Percentiles rank a stretch among this genome's conserved stretches.
phyloP scores from a whole-genome alignment of 2,888 invertebrate genomes.

The Sphaeridia pumilis region DNA sequence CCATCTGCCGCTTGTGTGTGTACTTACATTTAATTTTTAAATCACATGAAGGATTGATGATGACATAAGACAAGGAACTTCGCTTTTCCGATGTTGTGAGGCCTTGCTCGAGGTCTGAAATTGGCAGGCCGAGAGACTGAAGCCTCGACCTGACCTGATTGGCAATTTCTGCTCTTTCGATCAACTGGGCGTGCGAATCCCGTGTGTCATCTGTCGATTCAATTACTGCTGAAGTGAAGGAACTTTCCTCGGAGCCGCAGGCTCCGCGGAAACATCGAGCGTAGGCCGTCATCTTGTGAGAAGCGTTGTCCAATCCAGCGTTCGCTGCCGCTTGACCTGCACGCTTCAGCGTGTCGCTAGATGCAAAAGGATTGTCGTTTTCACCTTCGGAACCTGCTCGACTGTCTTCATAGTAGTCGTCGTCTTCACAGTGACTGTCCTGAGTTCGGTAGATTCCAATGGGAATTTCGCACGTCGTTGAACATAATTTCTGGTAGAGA shows the following conservation, averaged over 20 bases:
- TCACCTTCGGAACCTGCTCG: slow-evolving; percentile 13
- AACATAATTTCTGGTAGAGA: slow-evolving; percentile 93
- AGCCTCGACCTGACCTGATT: slow-evolving; percentile 87
- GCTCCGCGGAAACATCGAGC: slow-evolving; percentile 28
- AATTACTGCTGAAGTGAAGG: slow-evolving; percentile 32
- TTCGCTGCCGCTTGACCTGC: neutral
- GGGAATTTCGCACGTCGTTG: slow-evolving; percentile 94
- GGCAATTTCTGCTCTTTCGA: slow-evolving; percentile 88
- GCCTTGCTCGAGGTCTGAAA: slow-evolving; percentile 76
- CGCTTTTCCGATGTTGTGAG: slow-evolving; percentile 69
- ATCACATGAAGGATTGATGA: slow-evolving; percentile 97
- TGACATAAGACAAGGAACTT: slow-evolving; percentile 88
- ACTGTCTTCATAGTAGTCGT: slow-evolving; percentile 27
- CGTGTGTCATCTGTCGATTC: slow-evolving; percentile 50
- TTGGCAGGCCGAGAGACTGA: slow-evolving; percentile 82
- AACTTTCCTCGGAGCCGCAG: slow-evolving; percentile 31
- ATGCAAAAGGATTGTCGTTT: slow-evolving; percentile 25
- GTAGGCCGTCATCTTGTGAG: slow-evolving; percentile 19
- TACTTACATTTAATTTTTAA: slow-evolving; percentile 60
- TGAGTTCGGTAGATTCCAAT: slow-evolving; percentile 96
- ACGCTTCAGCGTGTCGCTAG: slow-evolving; percentile 24
- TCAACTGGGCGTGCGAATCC: slow-evolving; percentile 80
- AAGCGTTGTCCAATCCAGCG: slow-evolving; percentile 8
- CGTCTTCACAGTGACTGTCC: slow-evolving; percentile 49
- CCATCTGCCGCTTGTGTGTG: too few species aligned